Evolutionary conservation across 2,797 vertebrate genomes (phyloP), one percentile per base, ranked within the genome.

Genomic region (Astyanax mexicanus): DNA sequence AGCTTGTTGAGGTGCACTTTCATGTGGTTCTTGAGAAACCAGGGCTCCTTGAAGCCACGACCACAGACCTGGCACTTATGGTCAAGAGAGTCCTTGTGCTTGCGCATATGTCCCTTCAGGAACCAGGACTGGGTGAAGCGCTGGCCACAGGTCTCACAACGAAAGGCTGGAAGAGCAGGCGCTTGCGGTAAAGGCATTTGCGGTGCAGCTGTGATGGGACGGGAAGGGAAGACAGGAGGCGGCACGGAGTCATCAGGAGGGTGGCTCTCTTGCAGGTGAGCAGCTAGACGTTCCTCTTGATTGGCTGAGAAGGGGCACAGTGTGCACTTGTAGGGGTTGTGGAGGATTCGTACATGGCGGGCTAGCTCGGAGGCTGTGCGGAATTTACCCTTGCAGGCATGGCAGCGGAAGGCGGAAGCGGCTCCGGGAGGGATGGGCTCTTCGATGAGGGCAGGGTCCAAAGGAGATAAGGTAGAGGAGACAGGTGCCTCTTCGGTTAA

Each of bases 11-110:
- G 93, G 77, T 98, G 96, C 77, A 98, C 96, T 88, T 98, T 98
- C 96, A 98, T 98, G 90, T 98, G 96, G 87, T 98, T 98, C 89
- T 98, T 98, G 52, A 98, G 94, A 88, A 98, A 98, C 96, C 96
- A 98, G 42, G 96, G 95, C 86, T 98, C 96, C 86, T 98, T 98
- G 88, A 98, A 98, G 83, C 96, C 95, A 70, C 96, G 95, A 64
- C 96, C 96, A 38, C 96, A 98, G 42, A 97, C 95, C 67, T 96
- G 95, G 86, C 96, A 98, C 84, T 96, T 95, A 74, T 98, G 96
- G 88, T 98, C 96, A 80, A 98, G 92, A 60, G 96, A 98, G 84
- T 96, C 94, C 88, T 97, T 98, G 92, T 98, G 96, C 87, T 98
- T 98, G 72, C 96, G 93, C 96, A 98, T 98, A 83, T 98, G 96